These are phyloP conservation scores for Ispidina picta DNA, from an alignment of 2,797 vertebrate genomes.

Conservation along the genomic window DNA sequence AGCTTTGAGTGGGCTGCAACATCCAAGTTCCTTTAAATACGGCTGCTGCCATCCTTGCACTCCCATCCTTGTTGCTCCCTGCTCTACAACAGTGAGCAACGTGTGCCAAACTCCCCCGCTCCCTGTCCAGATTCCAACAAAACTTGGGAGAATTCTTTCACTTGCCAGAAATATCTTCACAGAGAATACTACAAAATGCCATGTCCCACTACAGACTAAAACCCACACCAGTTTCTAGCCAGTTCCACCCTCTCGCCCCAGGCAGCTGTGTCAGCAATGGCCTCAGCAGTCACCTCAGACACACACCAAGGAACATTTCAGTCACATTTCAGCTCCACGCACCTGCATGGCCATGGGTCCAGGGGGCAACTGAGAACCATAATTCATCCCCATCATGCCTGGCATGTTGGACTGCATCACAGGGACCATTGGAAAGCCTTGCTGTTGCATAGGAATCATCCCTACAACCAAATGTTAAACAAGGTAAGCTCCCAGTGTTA, in stretches of 20 bases:
- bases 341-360: conserved; percentile 82
- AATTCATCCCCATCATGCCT: conserved; percentile 96
- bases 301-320: neutral
- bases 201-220: neutral
- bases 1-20: neutral
- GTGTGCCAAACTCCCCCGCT: neutral
- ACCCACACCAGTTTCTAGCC: neutral
- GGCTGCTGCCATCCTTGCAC: neutral
- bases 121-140: neutral
- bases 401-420: conserved; percentile 97
- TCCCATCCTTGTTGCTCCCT: neutral
- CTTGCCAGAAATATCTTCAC: neutral
- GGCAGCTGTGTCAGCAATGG: neutral
- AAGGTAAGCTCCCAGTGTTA: neutral
- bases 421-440: conserved; percentile 92
- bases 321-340: neutral
- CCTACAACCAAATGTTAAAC: conserved; percentile 76
- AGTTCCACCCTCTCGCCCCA: neutral
- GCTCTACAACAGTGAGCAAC: neutral
- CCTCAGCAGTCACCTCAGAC: neutral
- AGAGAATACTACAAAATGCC: neutral
- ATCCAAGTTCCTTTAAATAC: neutral
- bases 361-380: conserved; percentile 89
- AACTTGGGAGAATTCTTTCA: neutral
- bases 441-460: conserved; percentile 92